Conservation (phyloP, 2,797 vertebrate species). For the Thripadectes ignobilis region DNA sequence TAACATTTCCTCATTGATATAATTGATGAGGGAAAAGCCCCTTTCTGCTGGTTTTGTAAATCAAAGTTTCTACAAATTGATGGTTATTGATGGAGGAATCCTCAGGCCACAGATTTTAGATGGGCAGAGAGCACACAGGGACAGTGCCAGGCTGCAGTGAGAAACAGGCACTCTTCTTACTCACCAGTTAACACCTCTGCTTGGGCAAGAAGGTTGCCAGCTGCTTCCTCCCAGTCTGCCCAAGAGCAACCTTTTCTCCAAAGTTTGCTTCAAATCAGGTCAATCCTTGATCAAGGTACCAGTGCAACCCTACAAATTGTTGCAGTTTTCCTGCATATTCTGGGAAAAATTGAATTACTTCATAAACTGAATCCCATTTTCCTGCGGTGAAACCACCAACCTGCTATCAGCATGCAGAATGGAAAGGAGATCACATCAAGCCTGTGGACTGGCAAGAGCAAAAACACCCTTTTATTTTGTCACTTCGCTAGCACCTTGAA, state of each 20-base stretch:
- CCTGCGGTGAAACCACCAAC: neutral
- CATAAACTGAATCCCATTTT: neutral
- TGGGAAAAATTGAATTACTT: neutral
- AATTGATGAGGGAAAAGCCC: neutral
- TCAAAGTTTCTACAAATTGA: neutral
- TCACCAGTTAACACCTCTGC: neutral
- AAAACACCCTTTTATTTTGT: neutral
- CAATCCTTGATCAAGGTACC: neutral
- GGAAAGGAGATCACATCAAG: neutral
- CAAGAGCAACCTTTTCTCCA: neutral
- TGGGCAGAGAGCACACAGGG: rapidly evolving
- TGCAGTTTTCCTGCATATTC: neutral
- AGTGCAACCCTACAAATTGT: neutral
- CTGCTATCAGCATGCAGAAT: rapidly evolving
- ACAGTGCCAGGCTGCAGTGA: neutral
- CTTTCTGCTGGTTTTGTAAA: neutral
- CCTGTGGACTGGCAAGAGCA: neutral
- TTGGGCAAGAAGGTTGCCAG: neutral
- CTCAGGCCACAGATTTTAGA: neutral
- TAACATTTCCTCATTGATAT: neutral
- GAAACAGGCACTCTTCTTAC: neutral
- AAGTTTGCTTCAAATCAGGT: neutral
- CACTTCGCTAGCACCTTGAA: neutral
- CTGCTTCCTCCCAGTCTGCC: neutral
- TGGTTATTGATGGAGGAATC: neutral